Evolutionary conservation across 2,797 vertebrate genomes (phyloP), one percentile per base, ranked within the genome.

Genomic region (Xyrichtys novacula): DNA sequence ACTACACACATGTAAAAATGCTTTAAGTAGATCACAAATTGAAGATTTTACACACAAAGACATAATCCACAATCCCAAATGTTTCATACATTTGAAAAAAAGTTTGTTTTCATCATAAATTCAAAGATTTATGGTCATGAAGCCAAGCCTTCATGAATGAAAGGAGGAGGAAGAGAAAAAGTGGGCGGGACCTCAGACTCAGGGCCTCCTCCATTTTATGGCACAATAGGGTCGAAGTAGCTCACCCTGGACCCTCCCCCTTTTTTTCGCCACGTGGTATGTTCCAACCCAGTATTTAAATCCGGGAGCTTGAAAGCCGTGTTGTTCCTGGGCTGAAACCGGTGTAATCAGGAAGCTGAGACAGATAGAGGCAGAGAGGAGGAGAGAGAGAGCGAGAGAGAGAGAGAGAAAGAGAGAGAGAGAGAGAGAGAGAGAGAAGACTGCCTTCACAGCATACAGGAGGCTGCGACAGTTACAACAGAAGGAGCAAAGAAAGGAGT

Each of bases 271-370:
- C 86, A 90, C 89, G 81, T 94, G 93, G 91, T 93, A 89, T 57
- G 48, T 22, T 86, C 92, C 87, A 85, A 65, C 62, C 78, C 74
- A 81, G 83, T 93, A 93, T 91, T 92, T 91, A 93, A 92, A 91
- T 86, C 80, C 78, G 76, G 80, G 84, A 82, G 85, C 88, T 85
- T 85, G 83, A 40, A 80, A 80, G 81, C 84, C 77, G 76, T 65
- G 74, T 75, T 76, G 88, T 74, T 81, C 70, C 75, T 76, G 77
- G 73, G 74, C 79, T 69, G 86, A 78, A 86, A 81, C 86, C 81
- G 67, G 86, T 56, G 71, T 40, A 42, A 80, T 79, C 86, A 92
- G 90, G 87, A 86, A 91, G 86, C 85, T 81, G 84, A 78, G 69
- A 84, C 76, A 58, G 55, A 53, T 47, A 80, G 74, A 70, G 52